Evolutionary conservation across 2,797 vertebrate genomes (phyloP), one percentile per base, ranked within the genome.

Genomic region (Cyclopterus lumpus): DNA sequence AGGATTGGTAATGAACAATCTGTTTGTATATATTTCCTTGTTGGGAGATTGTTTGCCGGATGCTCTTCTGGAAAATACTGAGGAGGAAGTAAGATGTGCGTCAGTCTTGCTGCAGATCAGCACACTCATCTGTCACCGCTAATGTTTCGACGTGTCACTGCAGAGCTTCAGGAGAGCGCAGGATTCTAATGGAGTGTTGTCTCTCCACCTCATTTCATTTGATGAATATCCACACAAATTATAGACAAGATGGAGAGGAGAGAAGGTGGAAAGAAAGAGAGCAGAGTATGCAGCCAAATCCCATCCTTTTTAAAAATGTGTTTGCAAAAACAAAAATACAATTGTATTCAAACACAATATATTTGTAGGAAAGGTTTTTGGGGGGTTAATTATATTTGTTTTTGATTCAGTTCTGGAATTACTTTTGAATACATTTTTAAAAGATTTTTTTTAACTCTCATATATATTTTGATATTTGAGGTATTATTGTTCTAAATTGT

Each of bases 161-260:
- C 79, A 71, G 86, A 83, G 79, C 85, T 85, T 83, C 67, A 77
- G 71, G 69, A 62, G 70, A 79, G 79, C 66, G 71, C 67, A 75
- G 77, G 80, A 81, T 89, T 88, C 87, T 84, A 80, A 86, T 83
- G 71, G 59, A 74, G 71, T 78, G 53, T 79, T 71, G 67, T 79
- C 65, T 77, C 70, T 80, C 30, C 74, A 75, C 54, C 65, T 89
- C 75, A 66, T 84, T 86, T 71, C 61, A 74, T 76, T 53, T 73
- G 72, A 88, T 81, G 59, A 78, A 75, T 81, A 85, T 79, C 77
- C 79, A 34, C 32, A 78, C 67, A 67, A 57, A 71, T 75, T 38
- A 76, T 10, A 20, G 49, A 73, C 5, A n/a, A 68, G 44, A 62
- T 12, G 20, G 40, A 67, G 60, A 61, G 36, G 12, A 51, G 38